phyloP scores from a whole-genome alignment of 2,888 invertebrate genomes.

The Deilephila porcellus region DNA sequence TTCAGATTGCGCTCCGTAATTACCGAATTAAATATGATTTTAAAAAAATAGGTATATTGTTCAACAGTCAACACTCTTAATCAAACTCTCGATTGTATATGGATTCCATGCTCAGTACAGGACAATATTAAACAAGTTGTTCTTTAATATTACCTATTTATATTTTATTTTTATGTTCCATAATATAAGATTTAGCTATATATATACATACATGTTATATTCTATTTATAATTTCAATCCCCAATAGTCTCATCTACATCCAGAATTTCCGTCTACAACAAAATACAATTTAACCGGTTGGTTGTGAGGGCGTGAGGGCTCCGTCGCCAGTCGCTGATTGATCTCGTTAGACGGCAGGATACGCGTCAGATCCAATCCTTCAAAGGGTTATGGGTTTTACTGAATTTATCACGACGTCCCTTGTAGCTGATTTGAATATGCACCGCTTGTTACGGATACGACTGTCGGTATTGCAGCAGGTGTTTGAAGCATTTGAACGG shows the following conservation, averaged over 20 bases:
- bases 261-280: background rate
- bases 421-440: constrained; percentile 29
- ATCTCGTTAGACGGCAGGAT: constrained; percentile 49
- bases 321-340: constrained; percentile 44
- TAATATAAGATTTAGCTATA: too few species aligned
- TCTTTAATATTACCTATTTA: too few species aligned
- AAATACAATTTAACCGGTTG: constrained; percentile 7
- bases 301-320: constrained; percentile 38
- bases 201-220: too few species aligned
- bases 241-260: background rate
- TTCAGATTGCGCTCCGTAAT: too few species aligned
- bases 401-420: constrained; percentile 50
- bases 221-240: too few species aligned
- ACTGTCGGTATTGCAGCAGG: constrained; percentile 3
- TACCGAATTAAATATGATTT: too few species aligned
- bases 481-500: background rate
- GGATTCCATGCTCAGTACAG: too few species aligned
- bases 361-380: constrained; percentile 51
- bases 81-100: too few species aligned
- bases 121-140: too few species aligned
- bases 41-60: too few species aligned
- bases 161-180: too few species aligned
- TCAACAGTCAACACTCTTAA: too few species aligned
- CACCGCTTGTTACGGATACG: constrained; percentile 34
- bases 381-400: constrained; percentile 56